Percentiles rank a stretch among this genome's conserved stretches.
Evolutionary conservation across 2,797 vertebrate species (phyloP).

Genomic region (Hypotaenidia okinawae): DNA sequence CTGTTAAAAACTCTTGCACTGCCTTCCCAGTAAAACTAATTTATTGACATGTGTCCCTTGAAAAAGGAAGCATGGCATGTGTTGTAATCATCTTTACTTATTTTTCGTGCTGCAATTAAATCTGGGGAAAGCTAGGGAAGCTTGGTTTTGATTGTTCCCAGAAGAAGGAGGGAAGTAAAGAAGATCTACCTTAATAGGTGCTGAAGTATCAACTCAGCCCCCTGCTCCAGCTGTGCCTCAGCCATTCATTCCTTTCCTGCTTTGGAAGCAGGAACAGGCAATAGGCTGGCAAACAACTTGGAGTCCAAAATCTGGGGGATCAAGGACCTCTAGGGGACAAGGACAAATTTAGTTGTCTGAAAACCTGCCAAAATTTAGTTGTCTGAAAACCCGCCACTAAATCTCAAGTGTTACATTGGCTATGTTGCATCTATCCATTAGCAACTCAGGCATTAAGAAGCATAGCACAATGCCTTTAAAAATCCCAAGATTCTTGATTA

Average conservation of each 20-base stretch:
- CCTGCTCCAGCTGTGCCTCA: not conserved
- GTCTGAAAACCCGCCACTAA: not conserved
- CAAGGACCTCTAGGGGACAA: not conserved
- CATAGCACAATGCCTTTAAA: not conserved
- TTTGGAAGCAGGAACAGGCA: not conserved
- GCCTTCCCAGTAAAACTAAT: not conserved
- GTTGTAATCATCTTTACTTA: not conserved
- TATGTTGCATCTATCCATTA: not conserved
- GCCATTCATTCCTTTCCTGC: not conserved
- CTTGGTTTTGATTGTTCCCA: slow-evolving; percentile 4
- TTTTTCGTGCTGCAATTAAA: slow-evolving; percentile 8
- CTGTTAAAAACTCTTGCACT: not conserved
- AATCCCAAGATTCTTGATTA: not conserved
- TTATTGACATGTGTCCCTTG: not conserved
- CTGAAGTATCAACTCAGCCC: not conserved
- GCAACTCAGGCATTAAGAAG: not conserved
- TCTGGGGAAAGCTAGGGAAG: not conserved
- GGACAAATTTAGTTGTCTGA: not conserved
- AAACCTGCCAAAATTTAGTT: not conserved
- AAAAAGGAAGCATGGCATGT: not conserved
- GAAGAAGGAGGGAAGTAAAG: not conserved
- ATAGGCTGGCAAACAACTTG: not conserved
- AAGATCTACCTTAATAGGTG: not conserved
- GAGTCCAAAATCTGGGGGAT: not conserved
- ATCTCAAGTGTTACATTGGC: not conserved